Evolutionary conservation across 1,140 invertebrate genomes (phyloP), one percentile per base, ranked within the genome.

Genomic region (Goniozus legneri): DNA sequence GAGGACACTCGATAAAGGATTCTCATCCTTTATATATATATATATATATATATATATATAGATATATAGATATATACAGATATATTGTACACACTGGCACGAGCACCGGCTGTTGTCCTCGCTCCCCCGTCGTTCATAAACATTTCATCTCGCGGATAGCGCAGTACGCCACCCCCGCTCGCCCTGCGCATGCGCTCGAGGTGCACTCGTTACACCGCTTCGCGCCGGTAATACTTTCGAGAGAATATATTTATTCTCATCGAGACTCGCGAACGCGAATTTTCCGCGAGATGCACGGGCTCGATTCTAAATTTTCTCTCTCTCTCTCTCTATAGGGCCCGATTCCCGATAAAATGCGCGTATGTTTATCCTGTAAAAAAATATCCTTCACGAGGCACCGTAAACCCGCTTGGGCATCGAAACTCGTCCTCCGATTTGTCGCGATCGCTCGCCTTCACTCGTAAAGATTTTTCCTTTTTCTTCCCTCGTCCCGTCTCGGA

Each of bases 111-210:
- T 27, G 24, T 27, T 27, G 24, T 27, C 24, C 24, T 27, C 24
- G 10, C 24, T 27, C 24, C 4, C 24, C 24, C 24, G 4, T 27
- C 10, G 4, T 27, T 27, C 24, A 27, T 27, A 27, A 27, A 27
- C 24, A 27, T 27, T 27, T 27, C 24, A 27, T 27, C 24, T n/a
- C 24, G 24, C 4, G 10, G 24, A 27, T 27, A 27, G 24, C 24
- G 24, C 24, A 27, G 10, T 27, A 10, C 24, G 4, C 24, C 24
- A 10, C 24, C 24, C 56, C 54, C 56, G 54, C 54, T 33, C 47
- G 24, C 31, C 12, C 6, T 12, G 12, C 12, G 15, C 50, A 24
- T 37, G 50, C 32, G 33, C 21, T 20, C 18, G 22, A n/a, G n/a
- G n/a, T n/a, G n/a, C n/a, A n/a, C n/a, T 7, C 41, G 16, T 6